Conservation (phyloP, 2,113 vertebrate species). For the Hemibagrus wyckioides region DNA sequence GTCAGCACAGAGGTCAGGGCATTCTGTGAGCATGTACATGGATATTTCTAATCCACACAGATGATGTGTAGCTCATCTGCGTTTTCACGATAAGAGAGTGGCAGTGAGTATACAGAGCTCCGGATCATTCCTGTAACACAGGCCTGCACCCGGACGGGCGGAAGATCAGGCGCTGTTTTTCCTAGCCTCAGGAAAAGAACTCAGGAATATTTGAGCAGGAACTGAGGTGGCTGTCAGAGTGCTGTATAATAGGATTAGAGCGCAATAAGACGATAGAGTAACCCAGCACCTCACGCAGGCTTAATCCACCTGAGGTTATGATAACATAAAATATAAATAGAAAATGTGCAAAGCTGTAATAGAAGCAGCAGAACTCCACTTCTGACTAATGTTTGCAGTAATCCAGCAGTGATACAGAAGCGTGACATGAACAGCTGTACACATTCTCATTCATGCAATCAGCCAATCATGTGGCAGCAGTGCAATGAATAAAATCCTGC, state of each 20-base stretch:
- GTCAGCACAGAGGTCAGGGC: constrained; percentile 40
- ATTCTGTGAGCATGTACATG: not conserved
- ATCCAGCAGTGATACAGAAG: constrained; percentile 4
- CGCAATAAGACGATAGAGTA: constrained; percentile 39
- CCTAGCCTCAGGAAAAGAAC: constrained; percentile 1
- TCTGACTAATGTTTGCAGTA: not conserved
- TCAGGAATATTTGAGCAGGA: constrained; percentile 28
- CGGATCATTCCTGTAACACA: not conserved
- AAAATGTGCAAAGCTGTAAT: constrained; percentile 4
- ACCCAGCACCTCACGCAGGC: constrained; percentile 12
- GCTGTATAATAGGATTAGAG: constrained; percentile 51
- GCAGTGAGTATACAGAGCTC: not conserved
- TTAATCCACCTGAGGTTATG: constrained; percentile 30
- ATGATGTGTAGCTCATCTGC: constrained; percentile 14
- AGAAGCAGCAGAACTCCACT: not conserved
- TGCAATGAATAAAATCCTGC: too few relatives aligned
- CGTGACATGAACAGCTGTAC: too few relatives aligned
- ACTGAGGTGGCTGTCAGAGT: not conserved
- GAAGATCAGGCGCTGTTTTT: constrained; percentile 12
- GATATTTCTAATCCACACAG: constrained; percentile 23
- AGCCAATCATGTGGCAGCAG: too few relatives aligned
- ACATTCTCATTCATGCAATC: too few relatives aligned
- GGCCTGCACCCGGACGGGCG: not conserved
- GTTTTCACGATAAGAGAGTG: constrained; percentile 24
- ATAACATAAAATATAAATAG: constrained; percentile 8